These are phyloP conservation scores for Anorthoa munda DNA, from an alignment of 2,888 invertebrate genomes.

Conservation along the genomic window DNA sequence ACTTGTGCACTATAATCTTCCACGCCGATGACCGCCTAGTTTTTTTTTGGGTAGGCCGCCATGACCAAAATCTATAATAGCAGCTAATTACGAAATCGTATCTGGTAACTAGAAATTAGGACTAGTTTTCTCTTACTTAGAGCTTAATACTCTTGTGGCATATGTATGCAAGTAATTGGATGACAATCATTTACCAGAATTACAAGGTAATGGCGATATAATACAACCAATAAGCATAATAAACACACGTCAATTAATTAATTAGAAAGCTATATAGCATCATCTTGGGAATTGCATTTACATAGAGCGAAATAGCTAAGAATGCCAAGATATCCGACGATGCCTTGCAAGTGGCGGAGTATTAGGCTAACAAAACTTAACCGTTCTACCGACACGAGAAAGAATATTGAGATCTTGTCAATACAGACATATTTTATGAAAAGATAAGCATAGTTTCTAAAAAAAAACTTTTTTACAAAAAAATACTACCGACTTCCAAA, in stretches of 20 bases:
- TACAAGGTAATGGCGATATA: not conserved
- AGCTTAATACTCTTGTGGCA: not conserved
- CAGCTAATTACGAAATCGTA: not conserved
- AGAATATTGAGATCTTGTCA: not conserved
- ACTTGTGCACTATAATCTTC: not conserved
- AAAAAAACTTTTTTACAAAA: no score
- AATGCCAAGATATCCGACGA: not conserved
- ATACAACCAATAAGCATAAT: not conserved
- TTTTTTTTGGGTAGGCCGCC: no score
- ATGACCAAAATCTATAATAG: no score
- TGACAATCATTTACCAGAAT: not conserved
- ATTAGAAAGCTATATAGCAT: not conserved
- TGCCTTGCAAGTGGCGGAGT: not conserved
- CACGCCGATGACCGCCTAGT: no score
- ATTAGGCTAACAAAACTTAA: not conserved
- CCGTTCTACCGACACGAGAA: not conserved
- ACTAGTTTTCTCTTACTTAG: not conserved
- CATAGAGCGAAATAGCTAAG: not conserved
- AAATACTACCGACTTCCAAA: no score
- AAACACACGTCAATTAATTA: not conserved
- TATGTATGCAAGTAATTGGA: slow-evolving; percentile 2
- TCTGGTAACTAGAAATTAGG: not conserved
- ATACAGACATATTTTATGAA: no score
- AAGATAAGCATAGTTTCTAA: no score
- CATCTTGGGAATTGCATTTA: not conserved